Evolutionary conservation across 1,140 invertebrate genomes (phyloP), one percentile per base, ranked within the genome.

Genomic region (Drosophila miranda): DNA sequence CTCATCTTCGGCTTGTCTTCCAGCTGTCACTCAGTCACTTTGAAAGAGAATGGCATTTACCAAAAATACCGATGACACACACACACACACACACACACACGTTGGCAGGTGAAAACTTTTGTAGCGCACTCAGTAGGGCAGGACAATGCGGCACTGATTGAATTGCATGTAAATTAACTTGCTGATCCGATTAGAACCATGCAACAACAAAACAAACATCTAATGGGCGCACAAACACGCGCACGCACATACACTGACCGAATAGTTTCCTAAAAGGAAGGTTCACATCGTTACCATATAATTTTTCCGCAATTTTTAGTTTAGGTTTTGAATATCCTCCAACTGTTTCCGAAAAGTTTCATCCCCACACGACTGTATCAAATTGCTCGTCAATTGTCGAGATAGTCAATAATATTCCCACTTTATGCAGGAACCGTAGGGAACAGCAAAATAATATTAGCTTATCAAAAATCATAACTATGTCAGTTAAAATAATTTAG

Each of bases 141-240:
- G 73, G 56, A 80, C 81, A 84, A 86, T 86, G 81, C 63, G 76
- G 57, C 76, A 70, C 73, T 84, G 80, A 84, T 84, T 84, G 80
- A 84, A 84, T 86, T 84, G 80, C 80, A 86, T 84, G 80, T 80
- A 84, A 84, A 84, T 84, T 86, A 86, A 77, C 80, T 84, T 86
- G 76, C 81, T 86, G 80, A 84, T 84, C 81, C 81, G 80, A 86
- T 84, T 84, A 84, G 62, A 72, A 59, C 28, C 57, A 44, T 55
- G 63, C 78, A 58, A 66, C 74, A 71, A 66, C 51, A 67, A 62
- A 61, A 75, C 75, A 75, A 84, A 83, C 75, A 83, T 68, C 62
- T 58, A 77, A 55, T 58, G 45, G 11, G 11, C 11, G 13, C 45
- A 58, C 48, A 49, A 21, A 41, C 34, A 72, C 54, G 50, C 21